These are phyloP conservation scores for Labroides dimidiatus DNA, from an alignment of 2,797 vertebrate species.

Conservation along the genomic window DNA sequence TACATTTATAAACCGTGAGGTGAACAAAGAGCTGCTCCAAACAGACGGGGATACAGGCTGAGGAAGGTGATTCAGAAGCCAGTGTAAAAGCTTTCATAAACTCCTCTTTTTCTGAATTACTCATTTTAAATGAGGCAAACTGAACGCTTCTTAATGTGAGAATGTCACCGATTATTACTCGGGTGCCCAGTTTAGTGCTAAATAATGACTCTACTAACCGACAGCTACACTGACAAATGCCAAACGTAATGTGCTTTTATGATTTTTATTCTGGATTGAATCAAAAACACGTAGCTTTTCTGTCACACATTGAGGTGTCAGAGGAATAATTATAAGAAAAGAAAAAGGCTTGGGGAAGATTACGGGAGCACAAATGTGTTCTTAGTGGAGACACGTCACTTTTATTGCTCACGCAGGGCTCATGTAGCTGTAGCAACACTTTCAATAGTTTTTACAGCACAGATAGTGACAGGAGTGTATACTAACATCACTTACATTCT, in stretches of 20 bases:
- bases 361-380: constrained; percentile 22
- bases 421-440: constrained; percentile 10
- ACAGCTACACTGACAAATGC: constrained; percentile 24
- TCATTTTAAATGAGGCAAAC: not conserved
- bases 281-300: constrained; percentile 5
- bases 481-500: not conserved
- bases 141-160: constrained; percentile 15
- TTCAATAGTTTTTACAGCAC: constrained; percentile 16
- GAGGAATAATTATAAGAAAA: constrained; percentile 24
- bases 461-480: not conserved
- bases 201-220: constrained; percentile 22
- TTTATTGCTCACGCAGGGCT: not conserved
- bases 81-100: constrained; percentile 1
- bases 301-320: not conserved
- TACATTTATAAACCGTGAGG: not conserved
- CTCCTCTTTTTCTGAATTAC: not conserved
- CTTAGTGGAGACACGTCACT: constrained; percentile 22
- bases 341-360: constrained; percentile 8
- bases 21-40: not conserved
- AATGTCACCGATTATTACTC: constrained; percentile 41
- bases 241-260: constrained; percentile 27
- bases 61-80: not conserved
- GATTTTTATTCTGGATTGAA: not conserved
- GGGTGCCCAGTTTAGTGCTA: not conserved
- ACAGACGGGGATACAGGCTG: not conserved